Percentiles rank a stretch among this genome's conserved stretches.
Evolutionary conservation across 1,140 invertebrate species (phyloP).

Genomic region (Leptinotarsa defecta): DNA sequence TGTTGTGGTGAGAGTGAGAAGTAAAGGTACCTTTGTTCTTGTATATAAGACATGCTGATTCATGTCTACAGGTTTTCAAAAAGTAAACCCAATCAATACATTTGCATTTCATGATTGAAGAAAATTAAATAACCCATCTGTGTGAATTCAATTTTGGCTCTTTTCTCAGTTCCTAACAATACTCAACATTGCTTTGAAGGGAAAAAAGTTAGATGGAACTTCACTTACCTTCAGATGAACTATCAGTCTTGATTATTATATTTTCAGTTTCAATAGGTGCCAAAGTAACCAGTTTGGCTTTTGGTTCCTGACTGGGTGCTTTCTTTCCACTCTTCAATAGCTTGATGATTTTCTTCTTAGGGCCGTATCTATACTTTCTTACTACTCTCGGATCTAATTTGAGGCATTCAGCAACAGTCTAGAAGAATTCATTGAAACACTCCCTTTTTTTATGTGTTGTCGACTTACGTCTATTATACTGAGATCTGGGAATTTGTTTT

Average conservation of each 20-base stretch:
- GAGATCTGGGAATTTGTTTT: constrained; percentile 1
- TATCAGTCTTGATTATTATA: background rate
- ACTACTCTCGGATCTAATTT: background rate
- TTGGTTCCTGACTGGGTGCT: background rate
- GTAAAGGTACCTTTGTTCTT: too few relatives aligned
- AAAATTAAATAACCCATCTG: too few relatives aligned
- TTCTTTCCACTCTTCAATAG: background rate
- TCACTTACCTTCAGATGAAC: background rate
- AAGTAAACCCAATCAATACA: too few relatives aligned
- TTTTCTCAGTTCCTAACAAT: too few relatives aligned
- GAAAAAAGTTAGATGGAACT: too few relatives aligned
- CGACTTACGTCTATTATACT: background rate
- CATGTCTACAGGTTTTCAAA: too few relatives aligned
- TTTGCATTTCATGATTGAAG: too few relatives aligned
- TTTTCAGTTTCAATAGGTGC: background rate
- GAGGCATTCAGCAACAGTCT: background rate
- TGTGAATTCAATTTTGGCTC: too few relatives aligned
- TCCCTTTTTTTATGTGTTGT: too few relatives aligned
- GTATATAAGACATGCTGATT: too few relatives aligned
- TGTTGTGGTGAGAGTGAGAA: too few relatives aligned
- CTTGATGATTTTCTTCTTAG: background rate
- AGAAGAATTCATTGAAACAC: background rate
- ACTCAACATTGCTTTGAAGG: too few relatives aligned
- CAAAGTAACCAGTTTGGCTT: background rate
- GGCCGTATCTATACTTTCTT: background rate